Percentiles rank a stretch among this genome's conserved stretches.
These are phyloP conservation scores for Pelecanus crispus DNA, from an alignment of 2,113 vertebrate species.

Conservation along the genomic window DNA sequence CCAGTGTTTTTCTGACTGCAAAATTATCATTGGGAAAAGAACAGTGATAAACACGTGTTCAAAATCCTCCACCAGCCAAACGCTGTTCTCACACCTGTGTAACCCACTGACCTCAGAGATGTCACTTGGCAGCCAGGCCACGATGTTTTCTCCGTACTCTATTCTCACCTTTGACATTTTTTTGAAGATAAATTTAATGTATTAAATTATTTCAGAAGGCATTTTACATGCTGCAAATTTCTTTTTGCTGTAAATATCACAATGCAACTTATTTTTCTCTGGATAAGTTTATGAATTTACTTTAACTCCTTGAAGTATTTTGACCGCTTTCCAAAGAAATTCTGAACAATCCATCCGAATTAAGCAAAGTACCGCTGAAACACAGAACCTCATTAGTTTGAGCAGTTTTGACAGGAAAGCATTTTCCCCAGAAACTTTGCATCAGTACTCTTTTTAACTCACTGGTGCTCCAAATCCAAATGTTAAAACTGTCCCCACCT, in stretches of 20 bases:
- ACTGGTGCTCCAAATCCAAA: not conserved
- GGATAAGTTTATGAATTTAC: not conserved
- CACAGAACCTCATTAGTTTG: not conserved
- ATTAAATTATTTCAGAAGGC: not conserved
- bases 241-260: not conserved
- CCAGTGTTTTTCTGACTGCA: not conserved
- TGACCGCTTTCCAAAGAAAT: not conserved
- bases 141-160: fast-evolving
- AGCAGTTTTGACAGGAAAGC: not conserved
- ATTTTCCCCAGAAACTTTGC: not conserved
- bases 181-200: not conserved
- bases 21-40: not conserved
- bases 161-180: not conserved
- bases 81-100: not conserved
- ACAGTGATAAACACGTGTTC: not conserved
- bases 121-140: not conserved
- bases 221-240: not conserved
- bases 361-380: not conserved
- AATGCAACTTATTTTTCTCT: not conserved
- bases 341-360: not conserved
- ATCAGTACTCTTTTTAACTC: not conserved
- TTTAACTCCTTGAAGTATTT: not conserved
- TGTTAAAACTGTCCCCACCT: not conserved
- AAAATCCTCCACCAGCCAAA: not conserved
- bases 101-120: not conserved